Evolutionary conservation across 2,113 vertebrate species (phyloP).

Genomic region (Chaenocephalus aceratus): DNA sequence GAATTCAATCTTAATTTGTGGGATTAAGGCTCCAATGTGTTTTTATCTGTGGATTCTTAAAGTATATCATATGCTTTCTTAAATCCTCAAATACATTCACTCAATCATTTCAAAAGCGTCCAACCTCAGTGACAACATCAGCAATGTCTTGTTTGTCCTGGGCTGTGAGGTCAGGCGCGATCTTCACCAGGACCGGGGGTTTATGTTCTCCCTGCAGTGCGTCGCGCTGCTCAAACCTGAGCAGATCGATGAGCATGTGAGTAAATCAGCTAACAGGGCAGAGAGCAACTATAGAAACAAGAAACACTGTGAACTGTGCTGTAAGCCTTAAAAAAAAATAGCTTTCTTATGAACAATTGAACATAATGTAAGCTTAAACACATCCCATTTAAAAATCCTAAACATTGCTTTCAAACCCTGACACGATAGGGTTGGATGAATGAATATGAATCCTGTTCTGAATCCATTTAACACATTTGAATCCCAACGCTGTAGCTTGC

Average conservation of each 20-base stretch:
- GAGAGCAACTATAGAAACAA: not conserved
- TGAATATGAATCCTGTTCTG: not conserved
- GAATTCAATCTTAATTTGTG: not conserved
- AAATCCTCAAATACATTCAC: no score
- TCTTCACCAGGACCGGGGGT: slow-evolving; percentile 93
- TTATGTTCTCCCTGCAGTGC: slow-evolving; percentile 76
- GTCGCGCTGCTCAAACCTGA: slow-evolving; percentile 92
- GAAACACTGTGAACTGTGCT: not conserved
- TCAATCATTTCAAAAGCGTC: slow-evolving; percentile 8
- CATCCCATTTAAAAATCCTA: no score
- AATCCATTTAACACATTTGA: not conserved
- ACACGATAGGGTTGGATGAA: not conserved
- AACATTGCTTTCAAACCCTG: not conserved
- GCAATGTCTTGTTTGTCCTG: slow-evolving; percentile 94
- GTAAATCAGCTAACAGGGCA: not conserved
- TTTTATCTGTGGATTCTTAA: no score
- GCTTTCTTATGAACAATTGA: not conserved
- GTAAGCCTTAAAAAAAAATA: not conserved
- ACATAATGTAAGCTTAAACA: not conserved
- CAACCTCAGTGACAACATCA: slow-evolving; percentile 89
- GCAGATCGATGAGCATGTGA: slow-evolving; percentile 17
- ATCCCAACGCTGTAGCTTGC: no score
- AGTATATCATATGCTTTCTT: no score
- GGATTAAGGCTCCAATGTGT: no score
- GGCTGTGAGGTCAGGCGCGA: slow-evolving; percentile 90